Evolutionary conservation across 1,140 invertebrate species (phyloP), one percentile per base, ranked within the genome.

Genomic region (Holotrichia oblita): DNA sequence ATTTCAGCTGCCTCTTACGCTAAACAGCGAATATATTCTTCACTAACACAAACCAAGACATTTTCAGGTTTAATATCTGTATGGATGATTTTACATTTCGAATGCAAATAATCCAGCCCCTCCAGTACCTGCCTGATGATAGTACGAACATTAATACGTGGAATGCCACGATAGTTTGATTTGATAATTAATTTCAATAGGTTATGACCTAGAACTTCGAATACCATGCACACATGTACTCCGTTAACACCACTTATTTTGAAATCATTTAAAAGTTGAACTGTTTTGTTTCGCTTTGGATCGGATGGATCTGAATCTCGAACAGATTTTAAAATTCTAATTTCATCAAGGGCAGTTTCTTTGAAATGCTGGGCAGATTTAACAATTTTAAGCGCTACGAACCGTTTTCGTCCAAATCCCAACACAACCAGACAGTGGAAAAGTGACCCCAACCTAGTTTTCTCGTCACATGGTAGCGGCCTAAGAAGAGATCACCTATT

Each of bases 41-140:
- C 93, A 85, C 94, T 93, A 8, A 98, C 96, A 89, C 96, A 98
- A 77, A 99, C 89, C 69, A 99, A 90, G 75, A 99, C 97, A 91
- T 99, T 99, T 90, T 99, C 98, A 69, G 98, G 98, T 87, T 99
- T 99, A 81, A 99, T 99, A 87, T 99, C 98, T 20, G 98, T 99
- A 87, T 99, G 98, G 88, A 99, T 99, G 82, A 99, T 99, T 87
- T 93, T 92, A 91, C 98, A 99, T 90, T 98, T 98, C 77, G 93
- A 93, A 87, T 99, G 98, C 79, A 99, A 90, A 90, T 99, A 99
- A 88, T 98, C 94, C 77, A 99, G 89, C 41, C 97, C 98, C 89
- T 99, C 96, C 24, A 99, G 89, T 79, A 99, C 96, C 91, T 99
- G 98, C 85, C 93, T 92, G 78, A 98, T 98, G 81, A 99, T 99